Evolutionary conservation across 1,140 invertebrate species (phyloP).

Genomic region (Drosophila suzukii): DNA sequence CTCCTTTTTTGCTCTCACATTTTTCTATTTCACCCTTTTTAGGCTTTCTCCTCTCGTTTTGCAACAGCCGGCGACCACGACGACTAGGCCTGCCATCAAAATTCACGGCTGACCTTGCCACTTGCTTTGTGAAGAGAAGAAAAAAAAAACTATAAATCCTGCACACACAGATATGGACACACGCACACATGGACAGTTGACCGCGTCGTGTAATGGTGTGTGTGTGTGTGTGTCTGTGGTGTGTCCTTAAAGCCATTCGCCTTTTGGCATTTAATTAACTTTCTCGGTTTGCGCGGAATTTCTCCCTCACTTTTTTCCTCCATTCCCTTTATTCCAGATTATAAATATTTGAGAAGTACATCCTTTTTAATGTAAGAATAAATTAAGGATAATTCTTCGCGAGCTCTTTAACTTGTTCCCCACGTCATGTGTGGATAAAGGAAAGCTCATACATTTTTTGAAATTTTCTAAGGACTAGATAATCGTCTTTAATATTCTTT

Average conservation of each 20-base stretch:
- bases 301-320: neutral
- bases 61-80: constrained; percentile 12
- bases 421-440: neutral
- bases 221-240: constrained; percentile 11
- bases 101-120: constrained; percentile 36
- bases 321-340: constrained; percentile 1
- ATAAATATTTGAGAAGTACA: constrained; percentile 26
- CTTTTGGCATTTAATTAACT: constrained; percentile 50
- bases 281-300: constrained; percentile 26
- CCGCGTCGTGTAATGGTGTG: constrained; percentile 26
- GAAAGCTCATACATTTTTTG: neutral
- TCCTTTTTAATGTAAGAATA: constrained; percentile 15
- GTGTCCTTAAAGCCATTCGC: constrained; percentile 35
- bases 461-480: no score
- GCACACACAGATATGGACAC: constrained; percentile 8
- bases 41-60: constrained; percentile 17
- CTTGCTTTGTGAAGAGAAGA: constrained; percentile 18
- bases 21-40: constrained; percentile 9
- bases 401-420: neutral
- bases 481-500: no score
- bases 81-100: constrained; percentile 37
- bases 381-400: constrained; percentile 1
- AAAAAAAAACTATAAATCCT: constrained; percentile 35
- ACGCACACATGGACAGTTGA: constrained; percentile 23
- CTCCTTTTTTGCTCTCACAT: neutral